These are phyloP conservation scores for Cydia fagiglandana DNA, from an alignment of 1,140 invertebrate species.

Conservation along the genomic window DNA sequence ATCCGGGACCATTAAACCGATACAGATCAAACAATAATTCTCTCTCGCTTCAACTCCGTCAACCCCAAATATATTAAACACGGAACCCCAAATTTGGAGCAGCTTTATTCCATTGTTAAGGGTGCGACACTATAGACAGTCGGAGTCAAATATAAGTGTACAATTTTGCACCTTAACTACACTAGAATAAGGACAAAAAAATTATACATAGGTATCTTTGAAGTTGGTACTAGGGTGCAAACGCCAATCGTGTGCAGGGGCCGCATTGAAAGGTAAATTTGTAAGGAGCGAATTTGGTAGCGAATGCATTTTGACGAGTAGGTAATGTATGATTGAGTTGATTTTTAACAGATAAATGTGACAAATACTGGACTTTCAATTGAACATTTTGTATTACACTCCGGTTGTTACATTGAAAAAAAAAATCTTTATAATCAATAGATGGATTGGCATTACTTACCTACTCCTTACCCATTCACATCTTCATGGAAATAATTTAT, in stretches of 20 bases:
- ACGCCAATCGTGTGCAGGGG: background rate
- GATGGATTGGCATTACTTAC: too few species aligned
- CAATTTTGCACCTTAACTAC: background rate
- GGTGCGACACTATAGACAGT: background rate
- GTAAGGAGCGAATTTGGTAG: background rate
- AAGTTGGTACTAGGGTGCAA: background rate
- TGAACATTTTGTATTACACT: too few species aligned
- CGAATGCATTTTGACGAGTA: background rate
- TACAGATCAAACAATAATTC: slow-evolving; percentile 2
- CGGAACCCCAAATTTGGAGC: slow-evolving; percentile 1
- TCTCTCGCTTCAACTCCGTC: background rate
- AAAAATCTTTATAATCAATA: too few species aligned
- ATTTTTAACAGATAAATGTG: background rate
- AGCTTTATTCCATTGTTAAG: background rate
- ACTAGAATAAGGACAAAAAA: background rate
- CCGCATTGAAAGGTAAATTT: background rate
- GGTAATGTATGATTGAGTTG: background rate
- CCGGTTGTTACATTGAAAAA: too few species aligned
- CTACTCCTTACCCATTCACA: too few species aligned
- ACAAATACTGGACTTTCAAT: too few species aligned
- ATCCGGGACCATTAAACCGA: background rate
- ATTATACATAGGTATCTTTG: background rate
- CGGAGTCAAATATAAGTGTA: background rate
- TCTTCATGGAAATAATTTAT: too few species aligned
- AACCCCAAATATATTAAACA: slow-evolving; percentile 9